Evolutionary conservation across 2,113 vertebrate genomes (phyloP), one percentile per base, ranked within the genome.

Genomic region (Prinia subflava): DNA sequence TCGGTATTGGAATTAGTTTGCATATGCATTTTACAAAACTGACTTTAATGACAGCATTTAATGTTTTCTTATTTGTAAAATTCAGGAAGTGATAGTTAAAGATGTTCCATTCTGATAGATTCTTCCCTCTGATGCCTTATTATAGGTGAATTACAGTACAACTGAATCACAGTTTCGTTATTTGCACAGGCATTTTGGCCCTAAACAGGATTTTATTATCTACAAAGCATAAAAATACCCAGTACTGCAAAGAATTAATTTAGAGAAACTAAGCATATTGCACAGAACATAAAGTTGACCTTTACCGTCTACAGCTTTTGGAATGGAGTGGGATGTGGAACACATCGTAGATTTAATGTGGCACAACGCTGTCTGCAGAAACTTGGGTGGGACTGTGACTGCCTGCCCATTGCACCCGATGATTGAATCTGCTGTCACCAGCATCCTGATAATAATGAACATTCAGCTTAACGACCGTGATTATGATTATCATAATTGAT

Each of bases 401-500:
- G 97, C 97, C 94, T 97, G 97, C 97, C 97, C 97, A 97, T 93
- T 95, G 97, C 97, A 95, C 96, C 97, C 92, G 60, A 96, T 98
- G 98, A 98, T 98, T 98, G 98, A 98, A 98, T 98, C 98, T 98
- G 98, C 98, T 98, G 98, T 98, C 98, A 98, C 98, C 96, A 97
- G 98, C 97, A 97, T 98, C 98, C 98, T 97, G 98, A 98, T 98
- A 98, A 98, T 98, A 98, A 99, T 98, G 98, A 98, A 98, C 98
- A 97, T 98, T 98, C 98, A 86, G 98, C 97, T 98, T 99, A 98
- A 98, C 75, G 98, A 98, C 98, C 98, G 95, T 98, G 98, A 98
- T 98, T 98, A 98, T 98, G 98, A 98, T 98, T 97, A 98, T 98
- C 97, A 97, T 98, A 99, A 99, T 98, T 98, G 98, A 98, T 98